These are phyloP conservation scores for Neodon shergylaensis DNA, from an alignment of 2,113 vertebrate species.

Conservation along the genomic window DNA sequence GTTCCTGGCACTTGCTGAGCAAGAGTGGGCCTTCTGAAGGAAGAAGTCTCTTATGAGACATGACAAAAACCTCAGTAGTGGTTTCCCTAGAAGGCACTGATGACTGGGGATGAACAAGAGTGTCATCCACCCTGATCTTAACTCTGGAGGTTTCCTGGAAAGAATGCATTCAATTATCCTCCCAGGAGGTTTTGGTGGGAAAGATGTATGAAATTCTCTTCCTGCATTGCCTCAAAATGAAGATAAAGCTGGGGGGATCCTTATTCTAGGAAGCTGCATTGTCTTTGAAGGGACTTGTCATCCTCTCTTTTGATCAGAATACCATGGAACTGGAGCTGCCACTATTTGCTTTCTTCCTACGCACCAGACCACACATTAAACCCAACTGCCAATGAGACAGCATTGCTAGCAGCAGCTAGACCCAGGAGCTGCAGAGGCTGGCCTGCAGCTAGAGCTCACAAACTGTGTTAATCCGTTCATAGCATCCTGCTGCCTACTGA, in stretches of 20 bases:
- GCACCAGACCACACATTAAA: too few species aligned
- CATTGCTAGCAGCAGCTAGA: too few species aligned
- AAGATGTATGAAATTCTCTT: neutral
- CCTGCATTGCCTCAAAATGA: neutral
- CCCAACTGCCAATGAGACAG: too few species aligned
- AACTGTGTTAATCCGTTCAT: neutral
- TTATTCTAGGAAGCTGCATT: neutral
- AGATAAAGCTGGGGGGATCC: neutral
- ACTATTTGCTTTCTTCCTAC: too few species aligned
- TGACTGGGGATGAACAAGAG: neutral
- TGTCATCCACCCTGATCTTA: neutral
- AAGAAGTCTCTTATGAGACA: neutral
- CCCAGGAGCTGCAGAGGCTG: neutral
- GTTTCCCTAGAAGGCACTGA: neutral
- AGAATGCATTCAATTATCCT: neutral
- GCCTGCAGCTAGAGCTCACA: neutral
- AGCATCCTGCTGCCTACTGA: neutral
- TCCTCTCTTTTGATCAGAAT: too few species aligned
- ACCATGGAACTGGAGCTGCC: too few species aligned
- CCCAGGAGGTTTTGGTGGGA: neutral
- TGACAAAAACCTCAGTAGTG: too few species aligned
- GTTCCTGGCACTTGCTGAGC: neutral
- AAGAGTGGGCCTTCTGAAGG: neutral
- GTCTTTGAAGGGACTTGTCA: too few species aligned
- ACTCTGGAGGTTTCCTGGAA: neutral